Evolutionary conservation across 2,797 vertebrate genomes (phyloP).

Genomic region (Smutsia gigantea): DNA sequence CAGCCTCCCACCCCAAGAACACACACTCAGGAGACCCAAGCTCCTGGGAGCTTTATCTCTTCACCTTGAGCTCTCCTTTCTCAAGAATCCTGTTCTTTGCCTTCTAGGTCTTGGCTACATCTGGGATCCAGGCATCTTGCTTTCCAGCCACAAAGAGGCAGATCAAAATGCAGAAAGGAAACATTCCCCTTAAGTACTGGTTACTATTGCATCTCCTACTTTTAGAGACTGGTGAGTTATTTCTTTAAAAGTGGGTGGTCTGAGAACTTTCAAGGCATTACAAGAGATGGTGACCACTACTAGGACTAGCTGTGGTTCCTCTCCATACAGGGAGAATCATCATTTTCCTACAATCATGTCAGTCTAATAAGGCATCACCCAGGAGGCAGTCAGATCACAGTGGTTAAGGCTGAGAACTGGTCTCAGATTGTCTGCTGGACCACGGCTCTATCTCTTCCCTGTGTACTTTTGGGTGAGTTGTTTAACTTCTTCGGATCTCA

Average conservation of each 20-base stretch:
- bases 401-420: not conserved
- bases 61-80: not conserved
- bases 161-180: conserved; percentile 32
- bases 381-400: not conserved
- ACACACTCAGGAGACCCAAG: not conserved
- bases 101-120: not conserved
- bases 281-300: not conserved
- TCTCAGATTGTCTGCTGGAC: not conserved
- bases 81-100: not conserved
- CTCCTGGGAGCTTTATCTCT: not conserved
- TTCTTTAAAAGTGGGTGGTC: not conserved
- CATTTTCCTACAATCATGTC: not conserved
- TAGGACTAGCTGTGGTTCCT: not conserved
- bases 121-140: not conserved
- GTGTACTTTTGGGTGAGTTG: not conserved
- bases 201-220: conserved; percentile 51
- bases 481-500: not conserved
- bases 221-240: conserved; percentile 57
- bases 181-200: not conserved
- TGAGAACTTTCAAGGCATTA: not conserved
- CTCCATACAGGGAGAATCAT: not conserved
- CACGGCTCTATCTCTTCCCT: not conserved
- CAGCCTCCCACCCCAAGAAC: not conserved
- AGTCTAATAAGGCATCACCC: not conserved
- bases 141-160: not conserved